Conservation (phyloP, 2,888 invertebrate species). For the Rhyacophila evoluta region DNA sequence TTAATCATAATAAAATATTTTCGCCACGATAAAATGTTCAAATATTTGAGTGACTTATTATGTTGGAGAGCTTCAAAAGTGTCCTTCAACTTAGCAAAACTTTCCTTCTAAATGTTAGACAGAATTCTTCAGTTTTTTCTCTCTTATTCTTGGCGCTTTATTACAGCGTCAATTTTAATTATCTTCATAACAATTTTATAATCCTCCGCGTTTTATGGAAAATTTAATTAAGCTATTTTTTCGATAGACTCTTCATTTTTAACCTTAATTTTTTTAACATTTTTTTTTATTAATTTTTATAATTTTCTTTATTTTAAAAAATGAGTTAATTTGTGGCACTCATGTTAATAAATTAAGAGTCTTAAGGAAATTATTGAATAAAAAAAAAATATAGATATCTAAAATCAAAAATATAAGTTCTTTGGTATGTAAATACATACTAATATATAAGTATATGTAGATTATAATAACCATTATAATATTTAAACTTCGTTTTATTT, state of each 20-base stretch:
- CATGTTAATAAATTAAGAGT: too few relatives aligned
- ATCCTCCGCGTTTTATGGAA: slow-evolving; percentile 5
- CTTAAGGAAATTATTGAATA: too few relatives aligned
- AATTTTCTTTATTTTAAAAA: too few relatives aligned
- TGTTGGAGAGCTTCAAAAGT: not conserved
- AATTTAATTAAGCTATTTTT: slow-evolving; percentile 11
- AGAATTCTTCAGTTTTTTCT: slow-evolving; percentile 24
- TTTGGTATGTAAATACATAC: too few relatives aligned
- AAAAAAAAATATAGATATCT: too few relatives aligned
- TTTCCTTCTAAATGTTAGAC: slow-evolving; percentile 22
- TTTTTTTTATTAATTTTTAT: too few relatives aligned
- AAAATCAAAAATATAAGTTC: too few relatives aligned
- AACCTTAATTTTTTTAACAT: not conserved
- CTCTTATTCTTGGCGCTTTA: slow-evolving; percentile 6
- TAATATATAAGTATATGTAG: too few relatives aligned
- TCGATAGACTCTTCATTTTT: not conserved
- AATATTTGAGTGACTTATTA: slow-evolving; percentile 22
- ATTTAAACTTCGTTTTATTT: too few relatives aligned
- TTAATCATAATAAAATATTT: slow-evolving; percentile 9
- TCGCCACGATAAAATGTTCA: slow-evolving; percentile 1
- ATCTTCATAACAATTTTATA: slow-evolving; percentile 22
- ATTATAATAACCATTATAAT: too few relatives aligned
- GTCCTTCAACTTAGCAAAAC: slow-evolving; percentile 22
- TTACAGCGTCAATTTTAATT: slow-evolving; percentile 19
- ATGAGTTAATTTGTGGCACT: too few relatives aligned